phyloP scores from a whole-genome alignment of 2,113 vertebrate genomes.

The Halcyon senegalensis region DNA sequence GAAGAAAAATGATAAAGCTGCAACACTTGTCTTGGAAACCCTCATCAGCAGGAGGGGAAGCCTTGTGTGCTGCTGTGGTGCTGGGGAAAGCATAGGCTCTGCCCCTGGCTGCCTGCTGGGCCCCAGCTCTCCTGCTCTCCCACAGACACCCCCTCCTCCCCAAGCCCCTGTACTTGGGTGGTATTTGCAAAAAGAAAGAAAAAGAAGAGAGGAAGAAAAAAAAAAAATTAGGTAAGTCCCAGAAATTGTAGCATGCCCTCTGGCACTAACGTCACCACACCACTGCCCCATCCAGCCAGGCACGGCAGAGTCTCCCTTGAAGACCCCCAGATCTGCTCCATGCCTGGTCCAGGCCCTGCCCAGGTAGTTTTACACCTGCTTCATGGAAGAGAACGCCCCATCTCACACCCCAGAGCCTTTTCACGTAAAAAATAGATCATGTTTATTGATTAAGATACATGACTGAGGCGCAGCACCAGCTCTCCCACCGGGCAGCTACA shows the following conservation, averaged over 20 bases:
- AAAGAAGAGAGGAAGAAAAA: not conserved
- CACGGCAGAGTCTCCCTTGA: too few relatives aligned
- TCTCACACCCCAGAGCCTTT: not conserved
- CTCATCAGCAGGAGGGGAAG: not conserved
- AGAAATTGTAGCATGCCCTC: not conserved
- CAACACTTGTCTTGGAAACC: not conserved
- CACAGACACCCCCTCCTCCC: not conserved
- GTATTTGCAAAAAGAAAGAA: not conserved
- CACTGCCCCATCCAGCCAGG: not conserved
- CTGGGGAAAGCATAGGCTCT: not conserved
- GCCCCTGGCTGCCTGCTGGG: not conserved
- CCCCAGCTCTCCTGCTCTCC: not conserved
- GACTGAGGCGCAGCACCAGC: conserved; percentile 24
- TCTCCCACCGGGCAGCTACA: not conserved
- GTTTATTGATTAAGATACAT: conserved; percentile 68
- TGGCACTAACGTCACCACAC: not conserved
- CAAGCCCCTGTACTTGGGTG: not conserved
- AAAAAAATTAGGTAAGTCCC: not conserved
- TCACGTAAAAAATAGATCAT: conserved; percentile 58
- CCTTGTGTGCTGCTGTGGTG: accelerated
- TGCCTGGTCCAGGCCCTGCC: not conserved
- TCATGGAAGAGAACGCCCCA: not conserved
- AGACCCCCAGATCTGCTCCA: not conserved
- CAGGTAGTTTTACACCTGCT: not conserved
- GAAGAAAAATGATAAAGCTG: not conserved